Evolutionary conservation across 1,140 invertebrate genomes (phyloP).

Genomic region (Drosophila oshimai): DNA sequence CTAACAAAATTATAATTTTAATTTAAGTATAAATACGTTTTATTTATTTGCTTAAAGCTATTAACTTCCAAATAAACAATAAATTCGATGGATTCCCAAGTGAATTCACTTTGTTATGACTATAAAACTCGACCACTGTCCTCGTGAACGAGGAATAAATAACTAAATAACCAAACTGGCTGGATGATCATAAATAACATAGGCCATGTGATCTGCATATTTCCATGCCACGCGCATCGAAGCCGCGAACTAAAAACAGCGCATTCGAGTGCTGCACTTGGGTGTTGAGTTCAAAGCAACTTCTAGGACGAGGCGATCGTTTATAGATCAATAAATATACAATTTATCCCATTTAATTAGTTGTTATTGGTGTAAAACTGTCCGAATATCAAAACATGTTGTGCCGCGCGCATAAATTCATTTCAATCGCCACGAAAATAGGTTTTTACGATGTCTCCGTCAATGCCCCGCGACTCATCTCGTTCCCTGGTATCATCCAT

Average conservation of each 20-base stretch:
- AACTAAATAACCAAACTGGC: conserved; percentile 10
- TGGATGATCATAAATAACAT: conserved; percentile 26
- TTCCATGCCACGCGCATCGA: conserved; percentile 32
- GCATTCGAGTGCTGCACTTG: conserved; percentile 5
- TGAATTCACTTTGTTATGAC: neutral
- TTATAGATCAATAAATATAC: conserved; percentile 64
- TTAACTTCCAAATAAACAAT: neutral
- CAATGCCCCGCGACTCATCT: conserved; percentile 11
- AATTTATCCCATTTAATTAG: conserved; percentile 63
- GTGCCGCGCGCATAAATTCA: conserved; percentile 71
- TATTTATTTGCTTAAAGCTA: too few relatives aligned
- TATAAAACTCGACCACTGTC: conserved; percentile 3
- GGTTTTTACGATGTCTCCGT: conserved; percentile 66
- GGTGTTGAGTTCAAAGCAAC: conserved; percentile 29
- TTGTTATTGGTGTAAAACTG: conserved; percentile 71
- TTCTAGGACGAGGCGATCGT: neutral
- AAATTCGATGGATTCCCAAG: neutral
- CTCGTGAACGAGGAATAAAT: conserved; percentile 10
- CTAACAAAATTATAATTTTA: too few relatives aligned
- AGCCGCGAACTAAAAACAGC: conserved; percentile 2
- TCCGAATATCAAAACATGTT: conserved; percentile 65
- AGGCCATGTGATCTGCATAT: conserved; percentile 29
- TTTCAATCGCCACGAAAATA: conserved; percentile 64
- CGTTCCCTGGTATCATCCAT: conserved; percentile 11
- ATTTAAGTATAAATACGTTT: too few relatives aligned